phyloP scores from a whole-genome alignment of 1,140 invertebrate genomes.

The Halesus radiatus region DNA sequence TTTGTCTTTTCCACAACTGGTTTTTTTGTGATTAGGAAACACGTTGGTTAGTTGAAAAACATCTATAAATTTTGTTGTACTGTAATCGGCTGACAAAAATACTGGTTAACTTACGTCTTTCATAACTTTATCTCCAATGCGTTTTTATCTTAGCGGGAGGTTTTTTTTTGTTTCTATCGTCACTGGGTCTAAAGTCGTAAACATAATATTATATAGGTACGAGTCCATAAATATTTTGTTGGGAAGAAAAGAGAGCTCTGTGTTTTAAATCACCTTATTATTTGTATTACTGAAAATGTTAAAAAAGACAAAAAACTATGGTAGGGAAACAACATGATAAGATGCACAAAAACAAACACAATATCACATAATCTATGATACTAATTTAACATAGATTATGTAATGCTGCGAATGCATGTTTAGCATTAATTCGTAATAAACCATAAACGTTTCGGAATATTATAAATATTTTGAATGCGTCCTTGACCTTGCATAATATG shows the following conservation, averaged over 20 bases:
- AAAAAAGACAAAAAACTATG: too few relatives aligned
- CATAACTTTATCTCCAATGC: conserved; percentile 32
- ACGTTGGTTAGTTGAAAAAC: conserved; percentile 48
- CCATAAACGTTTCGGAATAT: too few relatives aligned
- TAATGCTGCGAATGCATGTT: too few relatives aligned
- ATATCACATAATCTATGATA: too few relatives aligned
- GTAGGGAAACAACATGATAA: too few relatives aligned
- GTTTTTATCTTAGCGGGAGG: neutral
- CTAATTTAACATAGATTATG: too few relatives aligned
- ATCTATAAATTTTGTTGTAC: conserved; percentile 51
- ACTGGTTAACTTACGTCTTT: conserved; percentile 41
- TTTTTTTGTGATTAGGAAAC: conserved; percentile 55
- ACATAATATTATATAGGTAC: neutral
- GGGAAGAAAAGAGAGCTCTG: too few relatives aligned
- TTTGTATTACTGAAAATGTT: too few relatives aligned
- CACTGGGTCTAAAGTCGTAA: conserved; percentile 16
- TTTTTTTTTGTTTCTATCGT: conserved; percentile 3
- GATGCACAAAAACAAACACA: too few relatives aligned
- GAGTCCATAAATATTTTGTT: too few relatives aligned
- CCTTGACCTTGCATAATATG: conserved; percentile 17
- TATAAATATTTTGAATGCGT: neutral
- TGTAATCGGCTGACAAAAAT: conserved; percentile 47
- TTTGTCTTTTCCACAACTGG: conserved; percentile 54
- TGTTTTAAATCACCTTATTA: too few relatives aligned
- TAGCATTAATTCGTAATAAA: too few relatives aligned